Evolutionary conservation across 2,888 invertebrate genomes (phyloP).

Genomic region (Syrista parreyssii): DNA sequence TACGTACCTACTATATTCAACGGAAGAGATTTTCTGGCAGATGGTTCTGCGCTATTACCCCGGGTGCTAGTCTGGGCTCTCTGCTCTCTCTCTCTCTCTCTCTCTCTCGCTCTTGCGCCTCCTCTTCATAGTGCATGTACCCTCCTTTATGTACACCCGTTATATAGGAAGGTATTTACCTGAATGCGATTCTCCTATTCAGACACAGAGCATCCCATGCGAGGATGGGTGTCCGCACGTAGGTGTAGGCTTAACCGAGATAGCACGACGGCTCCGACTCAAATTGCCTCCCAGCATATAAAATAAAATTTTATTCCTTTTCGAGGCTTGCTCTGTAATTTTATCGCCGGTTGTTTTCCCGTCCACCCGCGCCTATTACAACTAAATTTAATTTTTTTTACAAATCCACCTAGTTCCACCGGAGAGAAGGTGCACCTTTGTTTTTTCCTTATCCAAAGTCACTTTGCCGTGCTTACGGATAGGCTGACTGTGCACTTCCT

Average conservation of each 20-base stretch:
- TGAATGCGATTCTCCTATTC: slow-evolving; percentile 36
- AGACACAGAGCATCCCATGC: background rate
- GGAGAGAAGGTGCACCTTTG: background rate
- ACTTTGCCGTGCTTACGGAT: background rate
- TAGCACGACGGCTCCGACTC: slow-evolving; percentile 20
- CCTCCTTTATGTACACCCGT: slow-evolving; percentile 40
- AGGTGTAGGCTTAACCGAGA: slow-evolving; percentile 23
- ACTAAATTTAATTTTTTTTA: slow-evolving; percentile 38
- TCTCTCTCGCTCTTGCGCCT: slow-evolving; percentile 29
- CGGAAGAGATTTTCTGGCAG: slow-evolving; percentile 54
- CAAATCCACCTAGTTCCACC: background rate
- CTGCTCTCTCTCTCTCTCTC: slow-evolving; percentile 10
- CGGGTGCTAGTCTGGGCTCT: slow-evolving; percentile 27
- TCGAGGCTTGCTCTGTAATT: slow-evolving; percentile 52
- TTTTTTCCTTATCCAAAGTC: background rate
- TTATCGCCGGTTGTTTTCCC: slow-evolving; percentile 48
- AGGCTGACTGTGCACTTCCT: too few species aligned
- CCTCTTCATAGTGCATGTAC: slow-evolving; percentile 28
- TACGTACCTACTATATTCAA: slow-evolving; percentile 35
- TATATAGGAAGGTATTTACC: slow-evolving; percentile 45
- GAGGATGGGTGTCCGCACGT: background rate
- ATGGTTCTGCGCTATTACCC: slow-evolving; percentile 50
- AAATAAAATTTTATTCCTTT: slow-evolving; percentile 60
- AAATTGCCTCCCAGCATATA: slow-evolving; percentile 48
- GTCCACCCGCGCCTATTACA: slow-evolving; percentile 30